These are phyloP conservation scores for Poicephalus gulielmi DNA, from an alignment of 2,113 vertebrate genomes.

Conservation along the genomic window DNA sequence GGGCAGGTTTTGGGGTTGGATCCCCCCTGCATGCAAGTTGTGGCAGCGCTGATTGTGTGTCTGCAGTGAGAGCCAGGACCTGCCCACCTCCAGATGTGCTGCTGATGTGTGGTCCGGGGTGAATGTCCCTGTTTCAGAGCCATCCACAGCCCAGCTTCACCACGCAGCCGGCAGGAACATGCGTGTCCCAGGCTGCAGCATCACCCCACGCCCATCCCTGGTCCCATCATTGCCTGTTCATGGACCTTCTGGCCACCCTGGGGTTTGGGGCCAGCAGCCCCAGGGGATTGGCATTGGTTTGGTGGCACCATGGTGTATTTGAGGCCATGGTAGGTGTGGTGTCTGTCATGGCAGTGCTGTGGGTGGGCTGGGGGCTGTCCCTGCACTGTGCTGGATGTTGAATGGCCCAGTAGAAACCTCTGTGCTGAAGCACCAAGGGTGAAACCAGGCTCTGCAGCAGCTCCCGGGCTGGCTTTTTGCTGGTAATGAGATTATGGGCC, in stretches of 20 bases:
- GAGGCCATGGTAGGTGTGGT: accelerated
- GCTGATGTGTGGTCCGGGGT: background rate
- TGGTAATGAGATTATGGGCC: background rate
- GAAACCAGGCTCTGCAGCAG: background rate
- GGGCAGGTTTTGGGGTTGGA: background rate
- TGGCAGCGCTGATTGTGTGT: background rate
- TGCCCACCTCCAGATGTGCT: accelerated
- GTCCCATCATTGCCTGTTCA: background rate
- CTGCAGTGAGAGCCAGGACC: background rate
- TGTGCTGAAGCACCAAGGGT: background rate
- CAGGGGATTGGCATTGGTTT: accelerated
- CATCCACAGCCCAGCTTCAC: background rate
- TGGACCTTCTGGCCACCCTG: background rate
- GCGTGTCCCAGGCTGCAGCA: accelerated
- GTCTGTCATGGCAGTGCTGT: accelerated
- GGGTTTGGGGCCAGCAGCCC: background rate
- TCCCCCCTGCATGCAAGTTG: background rate
- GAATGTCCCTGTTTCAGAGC: accelerated
- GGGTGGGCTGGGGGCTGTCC: background rate
- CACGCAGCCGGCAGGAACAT: background rate
- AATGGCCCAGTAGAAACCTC: background rate
- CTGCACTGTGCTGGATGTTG: background rate
- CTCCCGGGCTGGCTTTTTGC: background rate
- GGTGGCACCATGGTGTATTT: background rate
- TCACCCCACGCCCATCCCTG: accelerated